Evolutionary conservation across 2,113 vertebrate species (phyloP), one percentile per base, ranked within the genome.

Genomic region (Bos javanicus): DNA sequence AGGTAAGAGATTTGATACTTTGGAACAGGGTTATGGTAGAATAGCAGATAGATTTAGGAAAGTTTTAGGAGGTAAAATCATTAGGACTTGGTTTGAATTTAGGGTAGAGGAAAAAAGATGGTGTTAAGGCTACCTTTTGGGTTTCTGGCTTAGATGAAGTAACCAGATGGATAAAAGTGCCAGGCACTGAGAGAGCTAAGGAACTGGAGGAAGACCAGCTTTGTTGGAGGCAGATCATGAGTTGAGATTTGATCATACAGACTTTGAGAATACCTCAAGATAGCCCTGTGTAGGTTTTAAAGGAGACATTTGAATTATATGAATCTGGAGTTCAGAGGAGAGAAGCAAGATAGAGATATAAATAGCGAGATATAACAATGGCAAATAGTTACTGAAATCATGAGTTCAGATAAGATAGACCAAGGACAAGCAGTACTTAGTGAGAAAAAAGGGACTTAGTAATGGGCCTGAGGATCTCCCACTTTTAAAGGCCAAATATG

Each of bases 91-190:
- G 36, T 59, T 95, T 93, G 62, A 64, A 87, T 83, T 59, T 93
- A 54, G 89, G 60, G 16, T 74, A 83, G 46, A 96, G 81, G 50
- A 1, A 54, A 57, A 89, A 93, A 91, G 87, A 83, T 81, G 33
- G 19, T 90, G 9, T 64, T 9, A 82, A 56, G 50, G 56, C 86
- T 87, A 48, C 82, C 74, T 90, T 92, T 23, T 76, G 26, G 16
- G 10, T 91, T 96, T 95, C 85, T 95, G 62, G 25, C 74, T 95
- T 90, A 39, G 83, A n/a, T 87, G 25, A 83, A 64, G 39, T 57
- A 91, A 83, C 39, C 62, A 19, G 60, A 59, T 93, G 15, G 26
- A 23, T 46, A 26, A 95, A 91, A 43, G 28, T 90, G 11, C 9
- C n/a, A 87, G n/a, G 39, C 48, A 17, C 28, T 64, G 30, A 82